Conservation (phyloP, 2,888 invertebrate genomes). For the Ramazzottius varieornatus region DNA sequence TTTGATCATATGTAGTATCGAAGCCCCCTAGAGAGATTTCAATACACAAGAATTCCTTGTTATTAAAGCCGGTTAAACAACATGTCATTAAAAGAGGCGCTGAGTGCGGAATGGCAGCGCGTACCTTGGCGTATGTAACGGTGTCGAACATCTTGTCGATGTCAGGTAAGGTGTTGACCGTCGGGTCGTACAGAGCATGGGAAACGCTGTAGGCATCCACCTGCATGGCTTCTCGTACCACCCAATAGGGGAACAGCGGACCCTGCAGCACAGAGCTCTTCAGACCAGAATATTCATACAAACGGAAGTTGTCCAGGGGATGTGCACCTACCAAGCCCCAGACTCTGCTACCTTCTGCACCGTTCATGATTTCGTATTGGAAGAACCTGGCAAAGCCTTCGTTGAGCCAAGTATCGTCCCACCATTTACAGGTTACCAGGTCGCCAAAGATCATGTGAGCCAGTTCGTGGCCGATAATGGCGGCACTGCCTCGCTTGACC, state of each 20-base stretch:
- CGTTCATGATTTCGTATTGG: constrained; percentile 14
- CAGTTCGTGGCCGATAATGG: constrained; percentile 24
- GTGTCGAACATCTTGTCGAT: constrained; percentile 46
- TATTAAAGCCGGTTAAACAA: too few species aligned
- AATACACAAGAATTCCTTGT: too few species aligned
- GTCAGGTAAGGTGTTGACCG: constrained; percentile 20
- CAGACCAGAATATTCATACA: too few species aligned
- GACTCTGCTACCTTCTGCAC: constrained; percentile 11
- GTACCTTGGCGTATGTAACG: constrained; percentile 43
- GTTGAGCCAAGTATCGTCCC: constrained; percentile 20
- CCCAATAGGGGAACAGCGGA: constrained; percentile 8
- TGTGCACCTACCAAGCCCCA: background rate
- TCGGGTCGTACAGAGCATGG: constrained; percentile 7
- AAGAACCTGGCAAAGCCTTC: constrained; percentile 21
- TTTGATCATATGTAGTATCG: background rate
- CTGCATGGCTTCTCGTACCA: constrained; percentile 8
- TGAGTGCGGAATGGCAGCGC: too few species aligned
- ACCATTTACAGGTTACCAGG: constrained; percentile 21
- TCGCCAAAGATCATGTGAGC: constrained; percentile 24
- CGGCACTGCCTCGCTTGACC: constrained; percentile 8
- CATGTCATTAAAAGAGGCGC: too few species aligned
- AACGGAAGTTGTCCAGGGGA: too few species aligned
- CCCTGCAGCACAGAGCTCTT: background rate
- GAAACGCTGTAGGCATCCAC: constrained; percentile 9
- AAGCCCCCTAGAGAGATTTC: too few species aligned